A percentile compares a stretch with the other conserved stretches of the same genome.
Evolutionary conservation across 2,797 vertebrate species (phyloP).

Genomic region (Sebastolobus altivelis): DNA sequence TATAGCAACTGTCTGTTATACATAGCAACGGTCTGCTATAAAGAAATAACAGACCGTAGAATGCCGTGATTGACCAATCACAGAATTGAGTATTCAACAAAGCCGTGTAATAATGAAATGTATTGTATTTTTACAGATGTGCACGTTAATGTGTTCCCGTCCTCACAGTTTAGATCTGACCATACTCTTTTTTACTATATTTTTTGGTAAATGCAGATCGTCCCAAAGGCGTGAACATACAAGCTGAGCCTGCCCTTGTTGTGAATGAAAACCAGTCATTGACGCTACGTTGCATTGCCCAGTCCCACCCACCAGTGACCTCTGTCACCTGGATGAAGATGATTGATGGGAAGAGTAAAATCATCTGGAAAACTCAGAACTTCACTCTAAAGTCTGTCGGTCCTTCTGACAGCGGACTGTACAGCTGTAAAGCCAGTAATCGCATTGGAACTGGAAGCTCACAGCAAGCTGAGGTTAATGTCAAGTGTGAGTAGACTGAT

Average conservation of each 20-base stretch:
- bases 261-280: constrained; percentile 56
- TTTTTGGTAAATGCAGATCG: constrained; percentile 60
- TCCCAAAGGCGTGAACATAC: constrained; percentile 63
- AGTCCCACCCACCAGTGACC: constrained; percentile 37
- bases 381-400: constrained; percentile 22
- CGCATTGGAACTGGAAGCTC: constrained; percentile 59
- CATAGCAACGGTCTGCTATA: too few relatives aligned
- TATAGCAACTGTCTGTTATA: too few relatives aligned
- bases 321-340: constrained; percentile 65
- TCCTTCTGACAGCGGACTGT: constrained; percentile 61
- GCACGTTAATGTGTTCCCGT: background rate
- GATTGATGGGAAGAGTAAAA: background rate
- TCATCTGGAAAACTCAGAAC: accelerated
- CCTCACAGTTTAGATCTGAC: background rate
- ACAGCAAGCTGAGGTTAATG: constrained; percentile 25
- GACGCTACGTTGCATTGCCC: constrained; percentile 50
- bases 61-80: too few relatives aligned
- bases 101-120: background rate
- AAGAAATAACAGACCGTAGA: too few relatives aligned
- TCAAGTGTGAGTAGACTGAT: constrained; percentile 72
- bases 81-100: too few relatives aligned
- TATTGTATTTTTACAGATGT: background rate
- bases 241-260: accelerated
- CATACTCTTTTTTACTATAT: background rate
- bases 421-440: constrained; percentile 68